Percentiles rank a stretch among this genome's conserved stretches.
Evolutionary conservation across 2,113 vertebrate genomes (phyloP).

Genomic region (Paedocypris sp.): DNA sequence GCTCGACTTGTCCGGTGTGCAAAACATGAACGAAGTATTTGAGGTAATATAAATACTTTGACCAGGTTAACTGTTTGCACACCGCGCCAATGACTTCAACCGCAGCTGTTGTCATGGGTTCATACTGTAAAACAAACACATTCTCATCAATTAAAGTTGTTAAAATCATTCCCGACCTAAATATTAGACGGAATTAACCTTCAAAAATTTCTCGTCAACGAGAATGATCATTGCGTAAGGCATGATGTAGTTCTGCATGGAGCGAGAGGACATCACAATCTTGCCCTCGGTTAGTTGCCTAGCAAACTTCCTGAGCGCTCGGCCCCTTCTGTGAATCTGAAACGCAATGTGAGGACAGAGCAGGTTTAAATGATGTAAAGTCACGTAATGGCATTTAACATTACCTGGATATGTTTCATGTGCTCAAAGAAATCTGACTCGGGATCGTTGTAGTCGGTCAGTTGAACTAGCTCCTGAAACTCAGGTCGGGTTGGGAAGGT

Average conservation of each 20-base stretch:
- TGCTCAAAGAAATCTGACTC: slow-evolving; percentile 98
- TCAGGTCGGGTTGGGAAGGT: slow-evolving; percentile 73
- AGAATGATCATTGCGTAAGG: slow-evolving; percentile 82
- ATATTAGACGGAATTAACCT: slow-evolving; percentile 73
- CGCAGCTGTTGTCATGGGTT: slow-evolving; percentile 78
- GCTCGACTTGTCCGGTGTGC: slow-evolving; percentile 69
- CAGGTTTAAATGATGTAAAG: neutral
- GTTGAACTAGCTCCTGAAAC: slow-evolving; percentile 84
- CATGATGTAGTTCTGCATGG: slow-evolving; percentile 91
- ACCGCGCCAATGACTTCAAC: slow-evolving; percentile 83
- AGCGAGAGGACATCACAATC: slow-evolving; percentile 69
- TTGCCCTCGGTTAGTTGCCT: slow-evolving; percentile 79
- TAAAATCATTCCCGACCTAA: neutral
- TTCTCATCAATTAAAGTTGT: neutral
- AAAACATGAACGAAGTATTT: slow-evolving; percentile 86
- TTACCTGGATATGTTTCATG: slow-evolving; percentile 98
- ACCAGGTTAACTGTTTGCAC: slow-evolving; percentile 81
- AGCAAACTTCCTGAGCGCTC: slow-evolving; percentile 81
- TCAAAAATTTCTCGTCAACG: slow-evolving; percentile 82
- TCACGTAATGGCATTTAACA: neutral
- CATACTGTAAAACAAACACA: slow-evolving; percentile 61
- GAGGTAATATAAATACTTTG: slow-evolving; percentile 83
- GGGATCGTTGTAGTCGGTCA: slow-evolving; percentile 76
- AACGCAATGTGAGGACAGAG: neutral
- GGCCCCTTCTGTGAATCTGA: slow-evolving; percentile 85